Base-by-base conservation (phyloP, 2,113 vertebrate genomes). In the Machaerirhynchus nigripectus region DNA sequence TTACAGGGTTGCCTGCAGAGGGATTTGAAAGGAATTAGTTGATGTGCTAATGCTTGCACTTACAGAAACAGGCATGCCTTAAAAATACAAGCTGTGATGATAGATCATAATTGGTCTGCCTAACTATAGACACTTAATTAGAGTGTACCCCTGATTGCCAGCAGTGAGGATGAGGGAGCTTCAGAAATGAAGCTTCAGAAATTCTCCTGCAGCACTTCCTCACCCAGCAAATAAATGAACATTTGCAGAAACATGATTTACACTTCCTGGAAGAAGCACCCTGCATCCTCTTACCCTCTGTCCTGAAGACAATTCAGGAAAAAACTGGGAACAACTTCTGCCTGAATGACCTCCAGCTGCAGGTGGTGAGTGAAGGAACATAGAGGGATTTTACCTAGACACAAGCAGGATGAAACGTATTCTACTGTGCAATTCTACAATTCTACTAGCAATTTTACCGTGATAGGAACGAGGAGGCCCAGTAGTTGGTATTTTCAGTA, bases 371-470 rank as follows among this genome's bases (percentile, higher is more conserved):
- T 59, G 68, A 49, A 64, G n/a, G 52, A 52, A 21, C 28, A 44
- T 18, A 14, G 9, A 44, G 31, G 22, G 40, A 27, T 63, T 76
- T 71, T 56, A 53, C 17, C 31, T 21, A 13, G 63, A 31, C 49
- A 40, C 7, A 15, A 5, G 13, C 42, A 33, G 23, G 52, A 71
- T 21, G 12, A 53, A 81, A 67, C 23, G 39, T 23, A 11, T 42
- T 57, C 16, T 30, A 57, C 35, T 2, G 2, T 30, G 20, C 30
- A 49, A 13, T 75, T 61, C 33, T 31, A 46, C 33, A 55, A 17
- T 37, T 30, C 52, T 56, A 26, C 20, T 10, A 26, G 44, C 22
- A 73, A 8, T 63, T 67, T 44, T 30, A 13, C 44, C 0, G 0
- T 28, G 64, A 53, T 7, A 31, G 49, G 64, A 67, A 68, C 2